Evolutionary conservation across 2,797 vertebrate genomes (phyloP).

Genomic region (Morelia viridis): DNA sequence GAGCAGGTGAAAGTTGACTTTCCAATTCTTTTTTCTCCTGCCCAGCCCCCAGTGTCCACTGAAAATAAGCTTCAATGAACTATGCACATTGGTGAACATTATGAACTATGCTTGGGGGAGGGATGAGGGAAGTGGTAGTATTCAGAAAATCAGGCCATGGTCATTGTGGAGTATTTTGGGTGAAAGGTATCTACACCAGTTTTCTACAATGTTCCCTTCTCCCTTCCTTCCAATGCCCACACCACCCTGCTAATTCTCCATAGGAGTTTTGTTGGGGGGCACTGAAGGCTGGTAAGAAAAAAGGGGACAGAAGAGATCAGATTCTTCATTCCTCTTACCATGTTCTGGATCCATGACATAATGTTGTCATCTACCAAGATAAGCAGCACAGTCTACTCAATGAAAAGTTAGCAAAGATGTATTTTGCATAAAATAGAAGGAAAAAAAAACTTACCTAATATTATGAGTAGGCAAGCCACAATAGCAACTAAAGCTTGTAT

Average conservation of each 20-base stretch:
- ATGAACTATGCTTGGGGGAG: neutral
- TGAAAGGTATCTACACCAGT: neutral
- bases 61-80: neutral
- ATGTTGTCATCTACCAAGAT: neutral
- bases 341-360: neutral
- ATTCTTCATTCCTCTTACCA: neutral
- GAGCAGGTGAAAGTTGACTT: neutral
- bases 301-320: neutral
- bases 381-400: neutral
- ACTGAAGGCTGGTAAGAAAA: neutral
- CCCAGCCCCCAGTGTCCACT: neutral
- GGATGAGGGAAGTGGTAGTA: neutral
- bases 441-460: conserved; percentile 79
- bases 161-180: neutral
- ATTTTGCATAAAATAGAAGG: fast-evolving
- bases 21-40: neutral
- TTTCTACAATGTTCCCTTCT: neutral
- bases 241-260: neutral
- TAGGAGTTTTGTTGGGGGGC: neutral
- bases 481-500: conserved; percentile 79
- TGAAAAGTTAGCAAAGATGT: neutral
- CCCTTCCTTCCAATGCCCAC: neutral
- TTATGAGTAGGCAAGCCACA: conserved; percentile 77
- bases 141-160: neutral
- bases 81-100: neutral